Percentiles rank a stretch among this genome's conserved stretches.
These are phyloP conservation scores for Athene noctua DNA, from an alignment of 2,113 vertebrate species.

Conservation along the genomic window DNA sequence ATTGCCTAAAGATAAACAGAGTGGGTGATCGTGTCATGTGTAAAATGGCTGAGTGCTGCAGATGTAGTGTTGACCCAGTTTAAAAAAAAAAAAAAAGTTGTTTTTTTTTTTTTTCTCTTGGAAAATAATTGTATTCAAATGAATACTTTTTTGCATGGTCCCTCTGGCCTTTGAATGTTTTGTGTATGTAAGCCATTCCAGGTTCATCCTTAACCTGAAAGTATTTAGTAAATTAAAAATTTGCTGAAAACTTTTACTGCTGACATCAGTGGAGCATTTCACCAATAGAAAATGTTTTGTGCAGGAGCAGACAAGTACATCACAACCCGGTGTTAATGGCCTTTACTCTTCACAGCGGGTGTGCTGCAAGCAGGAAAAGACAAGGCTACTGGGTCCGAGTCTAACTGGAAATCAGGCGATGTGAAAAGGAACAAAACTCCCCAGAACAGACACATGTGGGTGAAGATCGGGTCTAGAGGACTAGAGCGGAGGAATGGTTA, in stretches of 20 bases:
- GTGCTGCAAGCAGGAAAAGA: not conserved
- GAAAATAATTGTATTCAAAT: slow-evolving; percentile 70
- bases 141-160: slow-evolving; percentile 36
- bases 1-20: slow-evolving; percentile 68
- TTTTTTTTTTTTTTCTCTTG: slow-evolving; percentile 46
- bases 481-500: not conserved
- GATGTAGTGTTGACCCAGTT: slow-evolving; percentile 74
- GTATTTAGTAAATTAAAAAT: slow-evolving; percentile 8
- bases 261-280: not conserved
- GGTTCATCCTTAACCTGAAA: not conserved
- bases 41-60: slow-evolving; percentile 76
- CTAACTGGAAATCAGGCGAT: not conserved
- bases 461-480: not conserved
- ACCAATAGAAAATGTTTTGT: not conserved
- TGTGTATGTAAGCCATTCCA: not conserved
- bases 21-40: slow-evolving; percentile 58
- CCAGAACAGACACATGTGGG: not conserved
- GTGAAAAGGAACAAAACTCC: not conserved
- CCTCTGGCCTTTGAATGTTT: slow-evolving; percentile 41
- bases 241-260: slow-evolving; percentile 30
- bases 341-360: not conserved
- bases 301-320: not conserved
- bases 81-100: not conserved
- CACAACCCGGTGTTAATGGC: rapidly evolving
- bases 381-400: not conserved